Evolutionary conservation across 2,113 vertebrate genomes (phyloP), one percentile per base, ranked within the genome.

Genomic region (Bubo bubo): DNA sequence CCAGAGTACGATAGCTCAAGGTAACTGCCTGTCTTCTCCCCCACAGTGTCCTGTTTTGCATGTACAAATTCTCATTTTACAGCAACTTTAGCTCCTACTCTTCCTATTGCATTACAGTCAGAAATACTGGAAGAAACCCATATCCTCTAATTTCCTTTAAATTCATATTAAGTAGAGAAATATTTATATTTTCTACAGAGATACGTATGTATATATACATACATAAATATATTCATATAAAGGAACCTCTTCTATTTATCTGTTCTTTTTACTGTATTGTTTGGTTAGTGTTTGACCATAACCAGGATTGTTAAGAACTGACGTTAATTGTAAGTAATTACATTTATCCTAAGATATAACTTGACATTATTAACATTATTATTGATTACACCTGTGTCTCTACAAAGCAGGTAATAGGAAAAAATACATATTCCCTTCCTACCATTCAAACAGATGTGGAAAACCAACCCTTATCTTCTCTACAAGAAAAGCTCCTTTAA

Each of bases 331-430:
- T 39, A 91, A 90, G 43, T 34, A 85, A 75, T 86, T 86, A 72
- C 24, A 79, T 96, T 94, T 96, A 96, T 95, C 91, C 84, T 86
- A 86, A 93, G 41, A 85, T 64, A 76, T 27, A 89, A 80, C 22
- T 87, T 83, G 49, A 64, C 63, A 39, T 88, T 90, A 82, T 90
- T 75, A 91, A 79, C 60, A 63, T 52, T 55, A 77, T 55, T 88
- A 79, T 30, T 71, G n/a, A 66, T 81, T 88, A 94, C 7, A 82
- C 2, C n/a, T 15, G 34, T 87, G 52, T 80, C 35, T 93, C 73
- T 94, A 96, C 67, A 90, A 93, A 91, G 39, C 59, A 80, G 59
- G 14, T 49, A 85, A 83, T 24, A 93, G 32, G 17, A 83, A 89
- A 95, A 95, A 86, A 70, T 30, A 92, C 8, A 49, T 60, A 62